phyloP scores from a whole-genome alignment of 2,888 invertebrate species.

The Endomychus coccineus region DNA sequence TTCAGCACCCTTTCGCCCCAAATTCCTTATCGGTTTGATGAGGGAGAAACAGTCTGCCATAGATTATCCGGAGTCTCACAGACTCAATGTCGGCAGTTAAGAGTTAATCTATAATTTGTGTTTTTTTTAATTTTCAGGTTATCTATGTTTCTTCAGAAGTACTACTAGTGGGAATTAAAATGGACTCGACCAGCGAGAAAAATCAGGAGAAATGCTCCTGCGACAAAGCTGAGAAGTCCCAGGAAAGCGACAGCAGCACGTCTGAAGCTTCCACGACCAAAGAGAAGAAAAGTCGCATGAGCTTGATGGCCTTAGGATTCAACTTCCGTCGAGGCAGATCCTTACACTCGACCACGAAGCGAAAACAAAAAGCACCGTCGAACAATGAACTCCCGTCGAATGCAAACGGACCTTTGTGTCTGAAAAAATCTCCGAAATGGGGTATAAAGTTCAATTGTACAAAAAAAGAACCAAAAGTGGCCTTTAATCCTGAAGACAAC shows the following conservation, averaged over 20 bases:
- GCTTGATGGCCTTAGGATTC: constrained; percentile 31
- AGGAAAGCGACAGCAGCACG: constrained; percentile 30
- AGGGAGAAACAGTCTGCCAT: no score
- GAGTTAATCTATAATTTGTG: no score
- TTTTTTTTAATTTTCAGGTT: no score
- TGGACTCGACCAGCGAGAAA: no score
- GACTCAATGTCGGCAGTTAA: no score
- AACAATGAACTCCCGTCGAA: constrained; percentile 12
- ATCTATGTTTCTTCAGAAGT: no score
- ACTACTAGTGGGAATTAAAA: no score
- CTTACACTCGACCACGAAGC: constrained; percentile 33
- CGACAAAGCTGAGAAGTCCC: constrained; percentile 29
- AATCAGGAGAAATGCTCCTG: constrained; percentile 34
- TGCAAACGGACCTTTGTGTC: constrained; percentile 17
- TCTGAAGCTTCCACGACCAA: constrained; percentile 28
- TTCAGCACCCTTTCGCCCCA: no score
- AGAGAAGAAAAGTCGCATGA: constrained; percentile 34
- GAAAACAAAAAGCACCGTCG: constrained; percentile 26
- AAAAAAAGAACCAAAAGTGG: constrained; percentile 36
- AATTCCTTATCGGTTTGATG: no score
- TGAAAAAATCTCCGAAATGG: constrained; percentile 40
- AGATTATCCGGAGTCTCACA: no score
- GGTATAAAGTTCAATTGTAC: constrained; percentile 38
- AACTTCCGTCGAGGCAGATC: constrained; percentile 37
- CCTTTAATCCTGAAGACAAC: constrained; percentile 24